Base-by-base conservation (phyloP, 2,797 vertebrate genomes). In the Sternarchorhynchus goeldii region DNA sequence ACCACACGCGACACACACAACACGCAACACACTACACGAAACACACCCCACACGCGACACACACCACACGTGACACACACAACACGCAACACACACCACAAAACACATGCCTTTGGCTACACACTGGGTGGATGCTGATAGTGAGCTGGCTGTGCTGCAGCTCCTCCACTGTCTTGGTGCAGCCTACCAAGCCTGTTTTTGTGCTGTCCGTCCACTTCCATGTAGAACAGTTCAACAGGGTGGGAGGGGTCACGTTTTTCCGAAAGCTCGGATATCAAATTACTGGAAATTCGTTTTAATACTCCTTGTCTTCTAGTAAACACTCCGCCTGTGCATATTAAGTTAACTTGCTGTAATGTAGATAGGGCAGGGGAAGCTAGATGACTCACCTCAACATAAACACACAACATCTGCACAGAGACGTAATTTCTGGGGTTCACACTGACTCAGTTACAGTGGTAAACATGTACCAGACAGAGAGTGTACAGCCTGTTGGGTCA, bases 351-450 rank as follows among this genome's bases (percentile, higher is more conserved):
- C 25, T 16, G 59, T 70, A 68, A 20, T 57, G 32, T 18, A 21
- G 45, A 2, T 1, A 12, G 34, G 0, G 32, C 18, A 20, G 68
- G 8, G 29, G 10, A 25, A 53, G 5, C 65, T 16, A 41, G 5
- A 10, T 29, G 39, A 67, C 34, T 39, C 63, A 18, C 20, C 7
- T 41, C 25, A 1, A 36, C 10, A 56, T 14, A 3, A 66, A 31
- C 39, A n/a, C 17, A 55, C 32, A 74, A 66, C 50, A 39, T 76
- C 50, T 65, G 74, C 16, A 67, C 53, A 55, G 32, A 31, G 5
- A 8, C 12, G 32, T 25, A 3, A 31, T 76, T 67, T 66, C 32
- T 18, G 5, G 10, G 20, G 56, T 34, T 67, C 63, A 55, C n/a
- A 50, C 18, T 73, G 20, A 32, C 60, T 64, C 60, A 16, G 18